These are phyloP conservation scores for Anguilla rostrata DNA, from an alignment of 2,113 vertebrate species.

Conservation along the genomic window DNA sequence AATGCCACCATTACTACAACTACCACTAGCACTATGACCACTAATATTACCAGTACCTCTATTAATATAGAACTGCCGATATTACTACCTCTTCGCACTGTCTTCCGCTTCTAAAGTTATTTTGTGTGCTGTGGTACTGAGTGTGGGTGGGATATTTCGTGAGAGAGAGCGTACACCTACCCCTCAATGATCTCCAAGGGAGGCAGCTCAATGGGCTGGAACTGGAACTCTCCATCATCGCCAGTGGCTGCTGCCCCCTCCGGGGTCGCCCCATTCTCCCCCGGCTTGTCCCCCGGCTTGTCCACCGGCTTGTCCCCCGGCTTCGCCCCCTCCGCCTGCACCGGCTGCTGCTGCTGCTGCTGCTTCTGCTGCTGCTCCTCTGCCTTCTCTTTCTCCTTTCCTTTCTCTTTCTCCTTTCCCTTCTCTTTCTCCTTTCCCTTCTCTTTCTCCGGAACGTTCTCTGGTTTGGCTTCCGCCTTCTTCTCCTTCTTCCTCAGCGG, in stretches of 20 bases:
- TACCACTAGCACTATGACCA: too few species aligned
- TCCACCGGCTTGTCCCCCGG: slow-evolving; percentile 1
- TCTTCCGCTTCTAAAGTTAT: neutral
- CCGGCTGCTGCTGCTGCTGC: too few species aligned
- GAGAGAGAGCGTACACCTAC: slow-evolving; percentile 65
- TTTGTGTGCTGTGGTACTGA: neutral
- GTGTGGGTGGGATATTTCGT: neutral
- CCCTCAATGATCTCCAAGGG: slow-evolving; percentile 88
- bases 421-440: slow-evolving; percentile 19
- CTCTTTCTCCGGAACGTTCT: slow-evolving; percentile 3
- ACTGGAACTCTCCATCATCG: slow-evolving; percentile 37
- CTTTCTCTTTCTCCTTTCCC: neutral
- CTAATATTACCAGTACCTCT: neutral
- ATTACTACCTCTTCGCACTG: neutral
- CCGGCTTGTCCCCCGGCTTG: neutral
- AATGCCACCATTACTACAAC: too few species aligned
- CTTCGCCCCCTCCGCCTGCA: neutral
- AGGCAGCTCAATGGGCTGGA: slow-evolving; percentile 74
- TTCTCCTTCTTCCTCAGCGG: slow-evolving; percentile 37
- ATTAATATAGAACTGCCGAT: neutral
- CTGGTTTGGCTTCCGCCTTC: slow-evolving; percentile 28
- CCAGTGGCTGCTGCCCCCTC: neutral
- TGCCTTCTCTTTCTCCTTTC: too few species aligned
- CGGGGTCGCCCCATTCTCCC: slow-evolving; percentile 1
- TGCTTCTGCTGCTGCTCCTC: too few species aligned